A percentile compares a stretch with the other conserved stretches of the same genome.
Conservation (phyloP, 1,140 invertebrate genomes). For the Zophobas morio region DNA sequence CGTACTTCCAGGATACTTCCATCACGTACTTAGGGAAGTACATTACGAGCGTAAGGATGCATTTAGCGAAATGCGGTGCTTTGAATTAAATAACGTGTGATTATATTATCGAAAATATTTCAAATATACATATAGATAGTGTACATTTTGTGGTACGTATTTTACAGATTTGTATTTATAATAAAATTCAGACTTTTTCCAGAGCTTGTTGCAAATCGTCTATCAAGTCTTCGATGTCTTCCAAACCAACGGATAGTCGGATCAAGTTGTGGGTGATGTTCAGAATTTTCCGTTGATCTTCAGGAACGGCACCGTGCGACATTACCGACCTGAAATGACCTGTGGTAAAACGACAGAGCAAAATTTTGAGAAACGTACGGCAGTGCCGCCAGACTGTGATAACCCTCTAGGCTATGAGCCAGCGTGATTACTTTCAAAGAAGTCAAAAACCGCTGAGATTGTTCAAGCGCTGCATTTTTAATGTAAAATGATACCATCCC, state of each 20-base stretch:
- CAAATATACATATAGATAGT: conserved; percentile 19
- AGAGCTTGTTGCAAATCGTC: conserved; percentile 90
- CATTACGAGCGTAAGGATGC: conserved; percentile 64
- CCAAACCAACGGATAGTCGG: conserved; percentile 92
- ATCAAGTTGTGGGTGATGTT: conserved; percentile 92
- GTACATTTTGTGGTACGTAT: not conserved
- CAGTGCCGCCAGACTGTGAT: conserved; percentile 91
- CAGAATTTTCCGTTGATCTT: conserved; percentile 78
- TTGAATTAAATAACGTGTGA: conserved; percentile 62
- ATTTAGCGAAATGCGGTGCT: conserved; percentile 61
- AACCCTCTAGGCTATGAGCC: conserved; percentile 97
- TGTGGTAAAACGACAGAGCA: conserved; percentile 27
- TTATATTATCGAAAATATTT: conserved; percentile 60
- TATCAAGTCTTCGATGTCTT: conserved; percentile 89
- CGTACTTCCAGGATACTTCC: conserved; percentile 63
- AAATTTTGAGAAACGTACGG: conserved; percentile 76
- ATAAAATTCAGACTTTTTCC: conserved; percentile 50
- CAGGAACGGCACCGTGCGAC: conserved; percentile 87
- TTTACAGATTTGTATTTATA: conserved; percentile 22
- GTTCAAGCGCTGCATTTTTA: conserved; percentile 74
- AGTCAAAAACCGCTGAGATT: conserved; percentile 85
- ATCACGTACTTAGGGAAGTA: conserved; percentile 65
- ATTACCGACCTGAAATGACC: conserved; percentile 74
- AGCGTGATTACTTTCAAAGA: conserved; percentile 87
- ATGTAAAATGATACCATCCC: conserved; percentile 95